Evolutionary conservation across 2,888 invertebrate genomes (phyloP), one percentile per base, ranked within the genome.

Genomic region (Idaea straminata): DNA sequence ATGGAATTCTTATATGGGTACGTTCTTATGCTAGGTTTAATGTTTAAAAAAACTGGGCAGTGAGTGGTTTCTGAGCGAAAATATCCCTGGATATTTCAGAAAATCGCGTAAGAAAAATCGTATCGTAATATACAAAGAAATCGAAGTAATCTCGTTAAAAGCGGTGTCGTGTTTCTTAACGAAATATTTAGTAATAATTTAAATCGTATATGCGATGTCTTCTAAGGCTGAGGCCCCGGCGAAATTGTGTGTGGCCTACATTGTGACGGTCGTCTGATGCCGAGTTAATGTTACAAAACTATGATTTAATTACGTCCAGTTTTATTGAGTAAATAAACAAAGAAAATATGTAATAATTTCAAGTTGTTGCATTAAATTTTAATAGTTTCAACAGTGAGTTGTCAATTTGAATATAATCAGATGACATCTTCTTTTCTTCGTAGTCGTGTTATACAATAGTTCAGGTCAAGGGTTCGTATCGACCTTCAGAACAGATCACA

Each of bases 231-330:
- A 75, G 75, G 75, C 72, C 25, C 25, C 73, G 59, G 66, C 62
- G 72, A 75, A 74, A 73, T 73, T 72, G 61, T 68, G 59, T 59
- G 62, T 68, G 73, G 69, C 73, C 72, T 68, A 73, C 69, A 67
- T 73, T 64, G 15, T 15, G 47, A 60, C 61, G 38, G 64, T 63
- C 66, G 57, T 65, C 71, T 67, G 66, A 64, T 61, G 62, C 16
- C 61, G 47, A 47, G 5, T 47, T 62, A 61, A 64, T 34, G 65
- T 66, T 69, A 66, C 69, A 62, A 68, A 64, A 68, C 58, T 62
- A 61, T 64, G 62, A 25, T 25, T 59, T 59, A 59, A 59, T 34
- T 58, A 47, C 47, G 13, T 47, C 47, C 47, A 47, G 47, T 47
- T 47, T 47, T 25, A 7, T 47, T 47, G 10, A 47, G 47, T 47